Percentiles rank a stretch among this genome's conserved stretches.
These are phyloP conservation scores for Euthynnus affinis DNA, from an alignment of 2,797 vertebrate species.

Conservation along the genomic window DNA sequence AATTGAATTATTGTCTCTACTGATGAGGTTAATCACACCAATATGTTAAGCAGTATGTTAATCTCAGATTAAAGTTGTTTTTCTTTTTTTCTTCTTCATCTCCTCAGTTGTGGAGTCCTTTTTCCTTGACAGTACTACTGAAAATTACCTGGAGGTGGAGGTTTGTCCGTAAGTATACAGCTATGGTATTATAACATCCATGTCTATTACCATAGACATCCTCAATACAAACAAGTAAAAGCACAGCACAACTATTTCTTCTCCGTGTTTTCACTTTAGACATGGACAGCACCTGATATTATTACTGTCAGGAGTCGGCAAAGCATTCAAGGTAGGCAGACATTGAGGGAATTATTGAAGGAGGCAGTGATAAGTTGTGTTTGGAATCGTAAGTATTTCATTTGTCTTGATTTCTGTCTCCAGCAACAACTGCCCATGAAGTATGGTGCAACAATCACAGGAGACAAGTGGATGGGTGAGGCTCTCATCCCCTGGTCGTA, in stretches of 20 bases:
- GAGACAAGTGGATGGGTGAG: conserved; percentile 77
- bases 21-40: conserved; percentile 20
- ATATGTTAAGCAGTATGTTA: conserved; percentile 21
- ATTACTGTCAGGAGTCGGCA: conserved; percentile 90
- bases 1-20: conserved; percentile 29
- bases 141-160: conserved; percentile 95
- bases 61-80: conserved; percentile 31
- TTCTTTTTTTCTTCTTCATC: conserved; percentile 10
- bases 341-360: not conserved
- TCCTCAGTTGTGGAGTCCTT: conserved; percentile 93
- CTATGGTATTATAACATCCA: conserved; percentile 8
- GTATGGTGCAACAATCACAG: conserved; percentile 72
- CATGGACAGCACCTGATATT: conserved; percentile 94
- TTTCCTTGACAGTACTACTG: conserved; percentile 90
- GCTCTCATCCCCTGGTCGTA: conserved; percentile 81
- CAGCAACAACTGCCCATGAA: conserved; percentile 86
- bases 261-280: conserved; percentile 81
- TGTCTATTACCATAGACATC: not conserved
- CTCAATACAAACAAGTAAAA: not conserved
- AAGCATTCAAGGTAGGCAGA: conserved; percentile 89
- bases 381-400: not conserved
- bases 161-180: conserved; percentile 92
- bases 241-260: not conserved
- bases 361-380: not conserved
- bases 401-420: conserved; percentile 17